Evolutionary conservation across 2,888 invertebrate species (phyloP), one percentile per base, ranked within the genome.

Genomic region (Acholoe squamosa): DNA sequence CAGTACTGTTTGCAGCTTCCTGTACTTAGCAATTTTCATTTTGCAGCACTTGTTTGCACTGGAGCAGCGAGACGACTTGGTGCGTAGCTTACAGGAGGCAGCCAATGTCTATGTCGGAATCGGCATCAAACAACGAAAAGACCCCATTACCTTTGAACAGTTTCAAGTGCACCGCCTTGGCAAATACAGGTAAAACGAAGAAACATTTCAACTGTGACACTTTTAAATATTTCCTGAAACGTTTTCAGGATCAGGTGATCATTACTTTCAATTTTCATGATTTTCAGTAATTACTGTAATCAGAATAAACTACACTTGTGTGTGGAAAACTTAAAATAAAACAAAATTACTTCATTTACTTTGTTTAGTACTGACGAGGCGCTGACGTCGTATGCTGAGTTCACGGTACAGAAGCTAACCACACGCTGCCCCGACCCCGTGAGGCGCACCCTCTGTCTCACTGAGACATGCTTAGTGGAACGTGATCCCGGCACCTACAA

Each of bases 401-500:
- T 99, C 96, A 97, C 97, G 92, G 99, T 99, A 3, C 98, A 99
- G 95, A 99, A 99, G 96, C 97, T 98, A 93, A 98, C 98, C 5
- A 93, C 93, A 0, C 92, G 95, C 0, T 94, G 94, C 91, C 88
- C 92, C 28, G 98, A 98, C 94, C 97, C 98, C 0, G 97, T 98
- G 93, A 97, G 98, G 92, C 97, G 99, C 91, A 98, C 98, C 0
- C 97, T 99, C 52, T 99, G 99, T 95, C 97, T 99, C 31, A 98
- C 99, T 0, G 99, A 99, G 96, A 98, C 98, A 0, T 99, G 99
- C 95, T 96, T 99, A 89, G 96, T 99, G 89, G 99, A 99, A 96
- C 97, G 99, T 93, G 99, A 99, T 96, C 98, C 99, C 0, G 98
- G 98, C 95, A 99, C 99, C 0, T 99, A 99, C 95, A 98, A 98